Evolutionary conservation across 2,113 vertebrate species (phyloP), one percentile per base, ranked within the genome.

Genomic region (Crypturellus undulatus): DNA sequence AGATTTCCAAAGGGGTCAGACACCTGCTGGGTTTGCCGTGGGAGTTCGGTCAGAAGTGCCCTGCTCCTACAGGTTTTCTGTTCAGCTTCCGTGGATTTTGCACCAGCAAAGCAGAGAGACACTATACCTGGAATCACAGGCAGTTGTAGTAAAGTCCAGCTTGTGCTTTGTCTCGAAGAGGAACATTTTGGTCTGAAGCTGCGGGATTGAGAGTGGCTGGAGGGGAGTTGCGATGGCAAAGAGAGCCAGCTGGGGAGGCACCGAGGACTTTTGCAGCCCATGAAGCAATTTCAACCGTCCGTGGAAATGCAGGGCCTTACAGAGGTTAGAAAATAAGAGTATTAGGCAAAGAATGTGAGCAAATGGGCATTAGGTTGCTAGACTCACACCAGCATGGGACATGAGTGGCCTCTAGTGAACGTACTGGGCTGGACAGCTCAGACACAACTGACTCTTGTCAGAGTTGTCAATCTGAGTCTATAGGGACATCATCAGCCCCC

Each of bases 151-250:
- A 80, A 96, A 96, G 58, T 96, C 93, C 69, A 96, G 73, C 58
- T 96, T 96, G 84, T 93, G 78, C 47, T 96, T 96, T 25, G 91
- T 89, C 80, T 94, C 77, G 56, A 96, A 96, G 42, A 91, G 38
- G n/a, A 94, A 25, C 0, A 1, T 84, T 79, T 96, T 56, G 16
- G 80, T 92, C 24, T 0, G 25, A 24, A 96, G 87, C 73, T 96
- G 80, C 69, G 91, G 56, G 69, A 92, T 89, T 45, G 94, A 91
- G 24, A 92, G 43, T 0, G 89, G 89, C 60, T 89, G 94, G 21
- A 89, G 36, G 7, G 87, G 77, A 2, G 84, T 94, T 3, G 91
- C 91, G 2, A 93, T 64, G 42, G 94, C 91, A 2, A 96, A 95
- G 26, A 96, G 78, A 16, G 47, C 87, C 12, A 95, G 45, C 0